Evolutionary conservation across 2,888 invertebrate species (phyloP), one percentile per base, ranked within the genome.

Genomic region (Scrobipalpa costella): DNA sequence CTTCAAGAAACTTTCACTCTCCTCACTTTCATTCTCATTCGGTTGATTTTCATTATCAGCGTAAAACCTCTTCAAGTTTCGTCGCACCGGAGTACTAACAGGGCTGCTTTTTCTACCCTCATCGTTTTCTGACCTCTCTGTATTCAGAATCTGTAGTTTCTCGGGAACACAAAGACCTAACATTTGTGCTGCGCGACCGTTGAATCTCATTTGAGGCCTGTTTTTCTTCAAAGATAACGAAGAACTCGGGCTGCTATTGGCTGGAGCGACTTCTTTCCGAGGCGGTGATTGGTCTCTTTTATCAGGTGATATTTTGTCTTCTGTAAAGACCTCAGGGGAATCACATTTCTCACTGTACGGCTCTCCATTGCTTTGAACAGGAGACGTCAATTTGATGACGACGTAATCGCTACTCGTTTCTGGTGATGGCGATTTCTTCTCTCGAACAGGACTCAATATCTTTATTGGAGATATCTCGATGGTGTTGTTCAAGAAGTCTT

Each of bases 391-490:
- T 64, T 83, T 84, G 63, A 91, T 86, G 0, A 89, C 80, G 11
- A 90, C 82, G 70, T 79, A 89, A 68, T 90, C 90, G 64, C 70
- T 78, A 58, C 81, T 86, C 2, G 79, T 84, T 62, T 89, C 88
- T 1, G 85, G 85, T 1, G 85, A 78, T 8, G 83, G 82, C 9
- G 84, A 79, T 50, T 78, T 81, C 55, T 85, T 78, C 7, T 81
- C 80, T 65, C 74, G 76, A 34, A 86, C 76, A 1, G 91, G 90
- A 64, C 89, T 89, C 73, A 86, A 74, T 2, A 76, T 80, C 78
- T 90, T 91, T 65, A 94, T 94, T 0, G 94, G 94, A 0, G 94
- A 94, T 78, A 94, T 93, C 76, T 94, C 92, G 17, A 90, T 69
- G 8, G 94, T 94, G 67, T 90, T 89, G 71, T 92, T 90, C 15